These are phyloP conservation scores for Drosophila nigricruria DNA, from an alignment of 2,888 invertebrate genomes.

Conservation along the genomic window DNA sequence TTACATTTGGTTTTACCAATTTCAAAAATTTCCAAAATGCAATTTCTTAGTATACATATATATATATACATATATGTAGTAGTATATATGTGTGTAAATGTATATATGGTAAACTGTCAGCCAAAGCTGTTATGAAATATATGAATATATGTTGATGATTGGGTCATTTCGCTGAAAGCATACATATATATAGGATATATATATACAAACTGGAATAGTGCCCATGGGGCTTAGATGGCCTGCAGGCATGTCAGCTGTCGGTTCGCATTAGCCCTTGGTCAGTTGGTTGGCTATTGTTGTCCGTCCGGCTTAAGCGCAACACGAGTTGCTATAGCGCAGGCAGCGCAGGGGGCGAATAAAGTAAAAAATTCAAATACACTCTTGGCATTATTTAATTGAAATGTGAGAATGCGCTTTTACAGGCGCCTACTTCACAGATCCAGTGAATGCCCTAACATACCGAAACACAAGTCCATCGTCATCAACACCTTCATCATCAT, in stretches of 20 bases:
- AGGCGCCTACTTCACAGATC: conserved; percentile 53
- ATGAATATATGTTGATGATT: no score
- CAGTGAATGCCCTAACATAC: conserved; percentile 15
- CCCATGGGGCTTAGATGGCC: conserved; percentile 39
- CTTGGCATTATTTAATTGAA: conserved; percentile 72
- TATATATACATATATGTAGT: no score
- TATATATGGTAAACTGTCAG: no score
- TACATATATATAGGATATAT: not conserved
- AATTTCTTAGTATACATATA: no score
- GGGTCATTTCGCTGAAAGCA: not conserved
- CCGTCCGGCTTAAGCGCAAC: conserved; percentile 52
- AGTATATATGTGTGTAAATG: no score
- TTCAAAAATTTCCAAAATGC: no score
- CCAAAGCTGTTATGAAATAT: no score
- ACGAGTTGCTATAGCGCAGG: conserved; percentile 58
- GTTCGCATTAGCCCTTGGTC: conserved; percentile 21
- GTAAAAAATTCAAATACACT: conserved; percentile 55
- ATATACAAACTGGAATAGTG: conserved; percentile 20
- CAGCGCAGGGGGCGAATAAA: conserved; percentile 34
- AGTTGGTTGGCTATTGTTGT: conserved; percentile 41
- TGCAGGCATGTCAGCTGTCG: conserved; percentile 30
- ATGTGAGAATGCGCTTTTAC: conserved; percentile 78
- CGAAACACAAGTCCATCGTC: conserved; percentile 1
- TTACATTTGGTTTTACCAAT: no score
- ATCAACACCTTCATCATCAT: not conserved